A percentile compares a stretch with the other conserved stretches of the same genome.
Evolutionary conservation across 1,140 invertebrate species (phyloP).

Genomic region (Nebria ingens): DNA sequence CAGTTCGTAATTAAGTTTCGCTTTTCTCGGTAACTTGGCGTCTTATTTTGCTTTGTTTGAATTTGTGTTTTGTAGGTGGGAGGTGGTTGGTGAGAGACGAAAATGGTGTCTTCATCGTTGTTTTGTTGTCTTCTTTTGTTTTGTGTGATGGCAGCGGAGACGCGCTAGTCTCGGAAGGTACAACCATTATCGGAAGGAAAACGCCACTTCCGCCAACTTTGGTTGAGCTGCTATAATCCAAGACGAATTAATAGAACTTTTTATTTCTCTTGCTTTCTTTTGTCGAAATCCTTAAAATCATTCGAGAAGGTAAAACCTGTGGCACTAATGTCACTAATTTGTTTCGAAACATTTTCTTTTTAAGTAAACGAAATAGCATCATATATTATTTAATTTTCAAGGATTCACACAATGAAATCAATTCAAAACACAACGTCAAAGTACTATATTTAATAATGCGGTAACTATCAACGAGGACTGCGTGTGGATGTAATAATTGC

Average conservation of each 20-base stretch:
- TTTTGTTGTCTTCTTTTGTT: not conserved
- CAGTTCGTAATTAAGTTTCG: conserved; percentile 8
- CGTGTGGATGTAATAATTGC: too few relatives aligned
- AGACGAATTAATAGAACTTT: not conserved
- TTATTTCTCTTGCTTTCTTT: not conserved
- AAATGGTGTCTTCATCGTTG: not conserved
- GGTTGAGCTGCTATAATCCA: not conserved
- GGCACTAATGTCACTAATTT: too few relatives aligned
- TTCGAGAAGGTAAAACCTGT: too few relatives aligned
- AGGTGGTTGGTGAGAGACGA: not conserved
- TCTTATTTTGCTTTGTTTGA: conserved; percentile 9
- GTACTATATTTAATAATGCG: too few relatives aligned
- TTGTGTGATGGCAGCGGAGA: not conserved
- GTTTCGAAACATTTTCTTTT: too few relatives aligned
- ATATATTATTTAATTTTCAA: too few relatives aligned
- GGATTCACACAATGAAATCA: too few relatives aligned
- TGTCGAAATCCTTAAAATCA: not conserved
- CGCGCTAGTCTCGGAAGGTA: not conserved
- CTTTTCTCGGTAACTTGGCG: not conserved
- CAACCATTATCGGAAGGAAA: not conserved
- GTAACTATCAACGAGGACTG: too few relatives aligned
- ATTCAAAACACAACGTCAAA: too few relatives aligned
- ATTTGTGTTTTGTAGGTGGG: not conserved
- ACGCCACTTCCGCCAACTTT: not conserved
- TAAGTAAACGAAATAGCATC: too few relatives aligned